Conservation (phyloP, 2,888 invertebrate genomes). For the Mystacides longicornis region DNA sequence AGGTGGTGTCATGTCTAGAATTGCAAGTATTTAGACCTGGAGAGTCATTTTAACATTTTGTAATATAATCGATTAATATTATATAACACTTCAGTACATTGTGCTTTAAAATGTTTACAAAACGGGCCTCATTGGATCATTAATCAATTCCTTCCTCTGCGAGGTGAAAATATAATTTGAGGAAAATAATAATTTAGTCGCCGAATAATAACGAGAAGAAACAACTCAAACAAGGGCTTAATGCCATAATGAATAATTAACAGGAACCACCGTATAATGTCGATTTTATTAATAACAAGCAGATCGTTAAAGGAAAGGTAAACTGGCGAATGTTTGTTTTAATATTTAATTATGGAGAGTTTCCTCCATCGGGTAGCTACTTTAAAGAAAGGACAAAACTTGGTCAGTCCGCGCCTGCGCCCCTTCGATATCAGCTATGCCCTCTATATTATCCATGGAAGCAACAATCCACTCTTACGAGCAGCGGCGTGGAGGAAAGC, state of each 20-base stretch:
- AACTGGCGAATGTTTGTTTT: neutral
- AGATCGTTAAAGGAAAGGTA: neutral
- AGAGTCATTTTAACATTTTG: no score
- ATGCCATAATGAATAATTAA: neutral
- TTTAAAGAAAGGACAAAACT: neutral
- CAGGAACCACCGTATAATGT: neutral
- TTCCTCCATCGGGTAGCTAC: neutral
- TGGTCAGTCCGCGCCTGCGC: neutral
- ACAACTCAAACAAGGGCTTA: neutral
- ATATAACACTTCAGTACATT: no score
- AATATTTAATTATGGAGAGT: neutral
- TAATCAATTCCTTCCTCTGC: no score
- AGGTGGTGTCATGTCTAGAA: no score
- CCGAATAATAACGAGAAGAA: neutral
- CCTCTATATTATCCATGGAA: no score
- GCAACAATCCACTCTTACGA: no score
- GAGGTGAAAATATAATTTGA: neutral
- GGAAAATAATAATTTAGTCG: neutral
- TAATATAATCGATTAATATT: no score
- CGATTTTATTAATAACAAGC: neutral
- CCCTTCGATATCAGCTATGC: neutral
- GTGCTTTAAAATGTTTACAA: no score
- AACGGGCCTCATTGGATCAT: no score
- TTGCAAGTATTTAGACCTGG: no score
- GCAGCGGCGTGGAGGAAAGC: no score